Conservation (phyloP, 2,888 invertebrate species). For the Melanostoma mellinum region DNA sequence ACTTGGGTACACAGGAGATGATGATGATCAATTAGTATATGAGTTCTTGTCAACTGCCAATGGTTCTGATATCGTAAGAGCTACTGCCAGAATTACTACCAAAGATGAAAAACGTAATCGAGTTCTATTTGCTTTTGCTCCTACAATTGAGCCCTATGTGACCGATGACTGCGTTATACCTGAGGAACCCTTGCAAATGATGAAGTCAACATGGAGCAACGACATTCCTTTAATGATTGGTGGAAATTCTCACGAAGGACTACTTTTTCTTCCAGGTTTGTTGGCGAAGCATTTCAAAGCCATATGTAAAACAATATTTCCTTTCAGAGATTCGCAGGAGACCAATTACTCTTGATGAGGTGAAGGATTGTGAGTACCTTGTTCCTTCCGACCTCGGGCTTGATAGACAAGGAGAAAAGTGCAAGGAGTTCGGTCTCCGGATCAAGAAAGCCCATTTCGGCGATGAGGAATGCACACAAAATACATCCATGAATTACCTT, state of each 20-base stretch:
- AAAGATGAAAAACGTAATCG: constrained; percentile 70
- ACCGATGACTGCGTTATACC: constrained; percentile 77
- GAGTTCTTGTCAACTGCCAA: constrained; percentile 74
- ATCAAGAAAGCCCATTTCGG: constrained; percentile 77
- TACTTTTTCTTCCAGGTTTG: constrained; percentile 54
- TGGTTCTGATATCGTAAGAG: constrained; percentile 68
- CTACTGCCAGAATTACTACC: constrained; percentile 64
- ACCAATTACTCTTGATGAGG: constrained; percentile 76
- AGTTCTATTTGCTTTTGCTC: constrained; percentile 78
- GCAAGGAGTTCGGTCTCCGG: constrained; percentile 36
- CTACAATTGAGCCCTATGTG: constrained; percentile 79
- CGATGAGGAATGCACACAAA: constrained; percentile 74
- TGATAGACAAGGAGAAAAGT: constrained; percentile 61
- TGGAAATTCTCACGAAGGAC: constrained; percentile 80
- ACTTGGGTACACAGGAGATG: constrained; percentile 75
- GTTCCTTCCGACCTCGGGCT: constrained; percentile 77
- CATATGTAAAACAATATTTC: neutral
- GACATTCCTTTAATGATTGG: constrained; percentile 80
- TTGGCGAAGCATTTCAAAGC: neutral
- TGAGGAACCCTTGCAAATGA: constrained; percentile 76
- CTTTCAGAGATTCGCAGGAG: constrained; percentile 77
- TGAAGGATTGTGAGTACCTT: constrained; percentile 74
- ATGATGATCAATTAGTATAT: constrained; percentile 71
- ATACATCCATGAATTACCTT: constrained; percentile 75
- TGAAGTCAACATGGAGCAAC: constrained; percentile 78